Percentiles rank a stretch among this genome's conserved stretches.
Conservation (phyloP, 2,113 vertebrate species). For the Chaetodon auriga region DNA sequence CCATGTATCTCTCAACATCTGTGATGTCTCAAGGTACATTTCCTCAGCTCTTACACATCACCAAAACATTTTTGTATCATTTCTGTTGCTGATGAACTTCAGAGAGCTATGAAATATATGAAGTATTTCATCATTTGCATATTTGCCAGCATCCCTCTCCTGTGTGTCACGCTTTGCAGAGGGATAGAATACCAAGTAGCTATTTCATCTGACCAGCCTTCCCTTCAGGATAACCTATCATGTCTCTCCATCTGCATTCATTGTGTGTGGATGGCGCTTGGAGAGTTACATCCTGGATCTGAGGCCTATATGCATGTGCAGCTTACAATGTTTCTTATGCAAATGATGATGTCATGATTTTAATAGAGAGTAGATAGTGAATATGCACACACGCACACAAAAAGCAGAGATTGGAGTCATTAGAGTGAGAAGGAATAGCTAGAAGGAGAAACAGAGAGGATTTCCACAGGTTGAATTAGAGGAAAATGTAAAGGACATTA, state of each 20-base stretch:
- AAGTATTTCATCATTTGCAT: conserved; percentile 70
- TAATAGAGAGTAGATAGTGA: conserved; percentile 43
- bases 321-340: conserved; percentile 52
- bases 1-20: background rate
- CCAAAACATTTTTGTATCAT: conserved; percentile 33
- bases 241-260: conserved; percentile 72
- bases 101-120: conserved; percentile 49
- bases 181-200: conserved; percentile 76
- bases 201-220: conserved; percentile 66
- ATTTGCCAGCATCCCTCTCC: conserved; percentile 65
- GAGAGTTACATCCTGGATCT: conserved; percentile 54
- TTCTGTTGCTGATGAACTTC: conserved; percentile 60
- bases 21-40: background rate
- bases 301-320: conserved; percentile 23
- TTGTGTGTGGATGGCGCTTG: conserved; percentile 63
- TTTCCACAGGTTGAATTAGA: conserved; percentile 32
- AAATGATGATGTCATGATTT: conserved; percentile 59
- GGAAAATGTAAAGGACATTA: conserved; percentile 1
- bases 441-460: background rate
- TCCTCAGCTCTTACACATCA: conserved; percentile 5
- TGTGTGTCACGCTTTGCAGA: conserved; percentile 67
- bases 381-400: background rate
- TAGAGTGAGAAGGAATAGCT: conserved; percentile 3
- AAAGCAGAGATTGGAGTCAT: background rate
- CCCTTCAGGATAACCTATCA: conserved; percentile 71